A percentile compares a stretch with the other conserved stretches of the same genome.
Conservation (phyloP, 64 coral and sea anemone species). For the Pachyseris speciosa region DNA sequence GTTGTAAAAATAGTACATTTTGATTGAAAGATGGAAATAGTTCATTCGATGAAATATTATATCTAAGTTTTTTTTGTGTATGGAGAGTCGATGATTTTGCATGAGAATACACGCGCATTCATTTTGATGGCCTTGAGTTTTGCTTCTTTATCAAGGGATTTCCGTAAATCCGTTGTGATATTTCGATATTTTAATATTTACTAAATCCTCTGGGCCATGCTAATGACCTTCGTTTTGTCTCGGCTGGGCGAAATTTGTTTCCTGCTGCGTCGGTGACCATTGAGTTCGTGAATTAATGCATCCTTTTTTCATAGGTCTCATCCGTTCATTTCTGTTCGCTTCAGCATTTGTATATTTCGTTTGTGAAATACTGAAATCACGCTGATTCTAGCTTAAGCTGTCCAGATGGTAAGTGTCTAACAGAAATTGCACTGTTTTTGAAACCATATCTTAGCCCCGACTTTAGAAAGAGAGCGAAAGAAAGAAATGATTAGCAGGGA, state of each 20-base stretch:
- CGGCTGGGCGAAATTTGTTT: not conserved
- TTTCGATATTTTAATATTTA: not conserved
- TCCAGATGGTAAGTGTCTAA: not conserved
- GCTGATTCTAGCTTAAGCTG: not conserved
- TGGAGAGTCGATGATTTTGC: not conserved
- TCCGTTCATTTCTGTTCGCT: not conserved
- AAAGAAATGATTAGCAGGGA: too few species aligned
- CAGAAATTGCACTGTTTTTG: not conserved
- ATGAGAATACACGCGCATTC: not conserved
- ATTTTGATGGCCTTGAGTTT: not conserved
- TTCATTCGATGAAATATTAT: conserved; percentile 22
- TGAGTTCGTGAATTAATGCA: not conserved
- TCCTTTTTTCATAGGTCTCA: not conserved
- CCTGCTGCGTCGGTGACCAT: not conserved
- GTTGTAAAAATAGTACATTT: not conserved
- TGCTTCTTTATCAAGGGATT: not conserved
- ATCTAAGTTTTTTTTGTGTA: not conserved
- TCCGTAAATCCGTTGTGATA: not conserved
- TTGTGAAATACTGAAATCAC: not conserved
- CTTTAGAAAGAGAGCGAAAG: too few species aligned
- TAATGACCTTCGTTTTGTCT: conserved; percentile 39
- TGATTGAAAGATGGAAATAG: conserved; percentile 1
- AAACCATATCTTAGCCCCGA: too few species aligned
- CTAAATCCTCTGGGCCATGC: not conserved
- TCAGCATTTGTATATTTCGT: not conserved